Base-by-base conservation (phyloP, 2,113 vertebrate genomes). In the Mastomys natalensis region DNA sequence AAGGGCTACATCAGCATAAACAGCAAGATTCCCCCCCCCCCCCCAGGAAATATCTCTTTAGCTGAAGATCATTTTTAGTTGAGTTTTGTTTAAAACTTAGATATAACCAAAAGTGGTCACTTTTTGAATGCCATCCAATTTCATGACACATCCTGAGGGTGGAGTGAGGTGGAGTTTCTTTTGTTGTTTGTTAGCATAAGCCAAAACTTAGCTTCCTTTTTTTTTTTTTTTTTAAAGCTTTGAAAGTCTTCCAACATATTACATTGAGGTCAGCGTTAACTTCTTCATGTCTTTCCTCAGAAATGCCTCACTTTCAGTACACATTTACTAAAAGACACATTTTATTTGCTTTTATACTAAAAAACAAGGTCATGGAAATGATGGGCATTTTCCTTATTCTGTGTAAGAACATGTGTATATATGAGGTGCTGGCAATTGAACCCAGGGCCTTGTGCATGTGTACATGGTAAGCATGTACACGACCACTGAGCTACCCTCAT, bases 171-270 rank as follows among this genome's bases (percentile, higher is more conserved):
- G 87, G 97, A 76, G 78, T 97, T 91, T 97, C 94, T 97, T 96
- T 96, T 97, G 87, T 97, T 97, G 92, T 96, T 96, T 94, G 74
- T 97, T 97, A 96, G 51, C 77, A 66, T 92, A 94, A 96, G 70
- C 87, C 94, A 94, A 86, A 95, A 80, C 29, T 91, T 85, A 93
- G 81, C 92, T 97, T 97, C 90, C 96, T 96, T 90, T 94, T 81
- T 74, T 74, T 81, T 94, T 81, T 74, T 74, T 81, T 78, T 62
- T 93, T 90, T 34, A 3, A 93, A 96, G 74, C 93, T 96, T 95
- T 97, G 92, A 97, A 98, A 93, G 62, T 43, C 62, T 91, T 94
- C 89, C 96, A 97, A 16, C 72, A 90, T 88, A 43, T 91, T 96
- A 68, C 48, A 53, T 89, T 95, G 93, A 93, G 29, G 43, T 90